Percentiles rank a stretch among this genome's conserved stretches.
phyloP scores from a whole-genome alignment of 2,113 vertebrate species.

The Danio rerio region GRCz12tu NC_133190.1:22968001-22968500 shows the following conservation, averaged over 20 bases:
- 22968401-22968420: not conserved
- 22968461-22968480: not conserved
- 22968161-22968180: no score
- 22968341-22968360: constrained; percentile 40
- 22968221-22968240: no score
- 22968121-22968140: no score
- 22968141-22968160: no score
- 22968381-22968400: not conserved
- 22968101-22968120: not conserved
- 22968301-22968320: constrained; percentile 51
- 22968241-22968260: no score
- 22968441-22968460: not conserved
- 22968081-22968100: no score
- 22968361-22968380: constrained; percentile 54
- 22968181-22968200: no score
- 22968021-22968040: not conserved
- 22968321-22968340: constrained; percentile 41
- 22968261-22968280: not conserved
- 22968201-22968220: no score
- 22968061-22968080: not conserved
- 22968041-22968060: not conserved
- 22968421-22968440: not conserved
- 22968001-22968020: not conserved
- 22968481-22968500: not conserved
- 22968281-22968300: not conserved